These are phyloP conservation scores for Triplophysa tibetana DNA, from an alignment of 2,113 vertebrate genomes.

Conservation along the genomic window DNA sequence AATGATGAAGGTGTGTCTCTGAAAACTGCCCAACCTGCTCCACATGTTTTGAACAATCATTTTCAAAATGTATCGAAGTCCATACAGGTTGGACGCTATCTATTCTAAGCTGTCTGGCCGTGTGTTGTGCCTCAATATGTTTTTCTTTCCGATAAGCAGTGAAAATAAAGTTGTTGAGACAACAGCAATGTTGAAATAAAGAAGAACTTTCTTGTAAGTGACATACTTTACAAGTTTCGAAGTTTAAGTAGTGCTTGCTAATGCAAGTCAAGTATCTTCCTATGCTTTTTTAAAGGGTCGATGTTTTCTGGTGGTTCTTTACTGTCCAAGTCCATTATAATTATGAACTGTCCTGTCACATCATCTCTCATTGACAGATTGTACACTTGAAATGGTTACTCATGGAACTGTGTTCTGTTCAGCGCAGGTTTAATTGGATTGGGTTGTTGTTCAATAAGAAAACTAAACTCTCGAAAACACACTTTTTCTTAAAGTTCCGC, in stretches of 20 bases:
- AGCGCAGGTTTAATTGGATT: not conserved
- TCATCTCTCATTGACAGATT: no score
- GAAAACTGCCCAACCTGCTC: slow-evolving; percentile 7
- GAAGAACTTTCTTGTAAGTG: not conserved
- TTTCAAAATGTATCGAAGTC: not conserved
- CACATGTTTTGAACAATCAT: slow-evolving; percentile 24
- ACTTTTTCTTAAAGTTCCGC: not conserved
- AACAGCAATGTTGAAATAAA: not conserved
- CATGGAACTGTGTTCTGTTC: not conserved
- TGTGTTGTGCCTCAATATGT: not conserved
- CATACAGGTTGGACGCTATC: not conserved
- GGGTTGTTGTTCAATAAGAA: not conserved
- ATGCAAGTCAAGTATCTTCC: no score
- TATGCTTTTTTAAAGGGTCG: no score
- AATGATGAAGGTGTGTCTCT: slow-evolving; percentile 27
- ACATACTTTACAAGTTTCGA: no score
- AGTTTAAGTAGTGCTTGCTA: no score
- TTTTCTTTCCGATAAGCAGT: not conserved
- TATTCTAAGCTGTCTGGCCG: not conserved
- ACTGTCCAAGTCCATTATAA: no score
- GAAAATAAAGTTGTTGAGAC: not conserved
- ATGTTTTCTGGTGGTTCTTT: no score
- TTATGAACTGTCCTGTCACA: no score
- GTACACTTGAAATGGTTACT: not conserved
- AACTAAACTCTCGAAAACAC: not conserved